These are phyloP conservation scores for Caenorhabditis imperialis DNA, from an alignment of 2,888 invertebrate genomes.

Conservation along the genomic window DNA sequence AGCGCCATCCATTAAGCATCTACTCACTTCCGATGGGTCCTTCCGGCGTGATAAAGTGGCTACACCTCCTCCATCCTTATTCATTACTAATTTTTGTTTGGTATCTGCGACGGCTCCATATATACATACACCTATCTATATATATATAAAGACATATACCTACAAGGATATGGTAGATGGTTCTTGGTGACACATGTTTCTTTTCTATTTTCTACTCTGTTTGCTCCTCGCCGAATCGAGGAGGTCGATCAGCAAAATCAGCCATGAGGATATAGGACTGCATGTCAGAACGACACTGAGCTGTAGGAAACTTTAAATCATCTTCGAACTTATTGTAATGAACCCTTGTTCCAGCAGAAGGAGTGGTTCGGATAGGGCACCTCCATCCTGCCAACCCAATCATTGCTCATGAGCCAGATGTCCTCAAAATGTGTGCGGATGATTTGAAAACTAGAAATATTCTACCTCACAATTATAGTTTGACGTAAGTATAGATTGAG, in stretches of 20 bases:
- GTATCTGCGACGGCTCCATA: background rate
- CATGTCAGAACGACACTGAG: slow-evolving; percentile 34
- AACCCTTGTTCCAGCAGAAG: slow-evolving; percentile 42
- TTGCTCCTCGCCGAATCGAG: slow-evolving; percentile 31
- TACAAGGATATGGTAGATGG: no score
- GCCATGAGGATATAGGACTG: slow-evolving; percentile 34
- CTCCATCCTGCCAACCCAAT: slow-evolving; percentile 65
- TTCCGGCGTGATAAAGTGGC: slow-evolving; percentile 47
- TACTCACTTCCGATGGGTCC: slow-evolving; percentile 46
- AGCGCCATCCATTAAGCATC: slow-evolving; percentile 49
- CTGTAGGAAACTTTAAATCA: slow-evolving; percentile 14
- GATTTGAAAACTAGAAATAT: slow-evolving; percentile 66
- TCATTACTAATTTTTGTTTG: slow-evolving; percentile 25
- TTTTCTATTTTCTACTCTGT: slow-evolving; percentile 7
- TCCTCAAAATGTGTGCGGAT: slow-evolving; percentile 66
- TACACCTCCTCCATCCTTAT: slow-evolving; percentile 33
- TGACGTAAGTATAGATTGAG: no score
- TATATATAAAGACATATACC: no score
- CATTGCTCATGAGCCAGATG: slow-evolving; percentile 68
- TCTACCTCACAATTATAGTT: slow-evolving; percentile 63
- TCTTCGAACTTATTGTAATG: no score
- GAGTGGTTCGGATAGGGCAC: slow-evolving; percentile 65
- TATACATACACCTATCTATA: background rate
- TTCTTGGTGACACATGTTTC: slow-evolving; percentile 17
- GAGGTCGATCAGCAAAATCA: slow-evolving; percentile 46